Evolutionary conservation across 2,113 vertebrate species (phyloP), one percentile per base, ranked within the genome.

Genomic region (Siphamia tubifer): DNA sequence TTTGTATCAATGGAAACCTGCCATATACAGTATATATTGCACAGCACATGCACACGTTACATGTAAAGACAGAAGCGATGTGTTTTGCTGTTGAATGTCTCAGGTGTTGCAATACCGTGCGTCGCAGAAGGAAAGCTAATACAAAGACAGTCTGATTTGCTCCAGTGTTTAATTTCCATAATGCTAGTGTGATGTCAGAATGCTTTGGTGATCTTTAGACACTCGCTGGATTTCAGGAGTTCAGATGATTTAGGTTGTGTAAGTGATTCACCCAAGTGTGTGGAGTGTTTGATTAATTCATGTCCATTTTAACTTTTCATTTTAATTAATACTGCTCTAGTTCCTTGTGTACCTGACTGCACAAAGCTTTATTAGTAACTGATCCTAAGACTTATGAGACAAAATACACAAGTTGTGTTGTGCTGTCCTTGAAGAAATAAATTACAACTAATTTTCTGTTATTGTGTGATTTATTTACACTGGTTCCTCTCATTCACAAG

Each of bases 341-440:
- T 24, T 52, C 17, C 13, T 20, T 56, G 39, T 68, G 24, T 71
- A 30, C 49, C 4, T 39, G n/a, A 44, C 38, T 56, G 34, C 13
- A 69, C 6, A 68, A 40, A 76, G 57, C 68, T 74, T 81, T 72
- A 68, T 19, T 39, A 56, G 27, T 60, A 25, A 72, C 36, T 45
- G 15, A 3, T 13, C 38, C 42, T 13, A 66, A 24, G 28, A 15
- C 31, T 21, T 58, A 25, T 21, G 23, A 42, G 13, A 15, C 28
- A 42, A 66, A 43, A 43, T 27, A 1, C 15, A 51, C 27, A 7
- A 49, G 23, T n/a, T 67, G 19, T 32, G 54, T 74, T 62, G 35
- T 68, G 51, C 20, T 64, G 28, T 54, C 34, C 55, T 4, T 36
- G 38, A 61, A 54, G n/a, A 64, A 77, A 73, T 68, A 51, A 77